Evolutionary conservation across 2,888 invertebrate genomes (phyloP).

Genomic region (Neoaliturus tenellus): DNA sequence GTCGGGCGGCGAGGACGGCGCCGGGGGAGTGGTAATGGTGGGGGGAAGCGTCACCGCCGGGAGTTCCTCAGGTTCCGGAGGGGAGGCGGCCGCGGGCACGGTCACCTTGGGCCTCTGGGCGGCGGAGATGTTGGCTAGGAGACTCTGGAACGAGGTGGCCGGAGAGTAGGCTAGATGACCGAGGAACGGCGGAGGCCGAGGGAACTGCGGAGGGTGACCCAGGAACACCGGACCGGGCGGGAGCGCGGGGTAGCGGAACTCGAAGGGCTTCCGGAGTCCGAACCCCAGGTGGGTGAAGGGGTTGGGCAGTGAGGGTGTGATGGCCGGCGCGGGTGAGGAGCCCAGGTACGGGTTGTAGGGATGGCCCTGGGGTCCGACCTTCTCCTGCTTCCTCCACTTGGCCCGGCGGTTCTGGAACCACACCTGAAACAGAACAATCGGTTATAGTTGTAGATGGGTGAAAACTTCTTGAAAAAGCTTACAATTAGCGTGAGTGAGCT

Average conservation of each 20-base stretch:
- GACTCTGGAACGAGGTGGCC: conserved; percentile 84
- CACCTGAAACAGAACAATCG: conserved; percentile 79
- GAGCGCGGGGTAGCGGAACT: conserved; percentile 83
- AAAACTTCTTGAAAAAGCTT: no score
- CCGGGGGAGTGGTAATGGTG: conserved; percentile 70
- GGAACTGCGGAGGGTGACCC: conserved; percentile 76
- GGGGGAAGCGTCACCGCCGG: conserved; percentile 72
- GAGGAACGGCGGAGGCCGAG: conserved; percentile 80
- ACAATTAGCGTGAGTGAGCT: no score
- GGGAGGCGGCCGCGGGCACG: conserved; percentile 72
- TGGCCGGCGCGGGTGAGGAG: conserved; percentile 76
- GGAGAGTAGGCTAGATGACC: conserved; percentile 74
- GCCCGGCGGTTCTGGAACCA: conserved; percentile 96
- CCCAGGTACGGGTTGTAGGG: conserved; percentile 92
- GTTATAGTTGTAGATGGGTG: background rate
- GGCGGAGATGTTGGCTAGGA: conserved; percentile 87
- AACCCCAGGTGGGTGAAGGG: conserved; percentile 88
- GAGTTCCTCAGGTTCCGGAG: conserved; percentile 73
- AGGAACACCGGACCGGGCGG: conserved; percentile 75
- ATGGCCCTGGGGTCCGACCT: conserved; percentile 93
- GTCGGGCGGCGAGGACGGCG: conserved; percentile 75
- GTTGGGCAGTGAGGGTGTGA: conserved; percentile 86
- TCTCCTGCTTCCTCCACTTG: conserved; percentile 96
- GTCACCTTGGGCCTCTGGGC: conserved; percentile 73
- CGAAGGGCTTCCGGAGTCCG: conserved; percentile 84